These are phyloP conservation scores for Neocrepidodera transversa DNA, from an alignment of 2,888 invertebrate species.

Conservation along the genomic window DNA sequence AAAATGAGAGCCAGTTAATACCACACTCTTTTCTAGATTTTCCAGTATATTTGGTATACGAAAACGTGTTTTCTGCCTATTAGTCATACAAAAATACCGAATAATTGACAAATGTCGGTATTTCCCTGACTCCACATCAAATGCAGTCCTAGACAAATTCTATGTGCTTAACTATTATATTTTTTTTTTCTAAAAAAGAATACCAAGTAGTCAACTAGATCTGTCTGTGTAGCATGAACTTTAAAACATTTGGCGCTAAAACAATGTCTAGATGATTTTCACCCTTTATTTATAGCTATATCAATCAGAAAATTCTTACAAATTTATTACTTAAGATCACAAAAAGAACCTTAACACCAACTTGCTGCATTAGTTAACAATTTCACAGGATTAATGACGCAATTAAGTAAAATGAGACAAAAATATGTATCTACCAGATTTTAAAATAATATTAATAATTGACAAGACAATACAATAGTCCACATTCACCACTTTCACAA, in stretches of 20 bases:
- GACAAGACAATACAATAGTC: no score
- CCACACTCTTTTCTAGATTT: constrained; percentile 44
- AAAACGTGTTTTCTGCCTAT: constrained; percentile 38
- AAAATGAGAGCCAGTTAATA: constrained; percentile 56
- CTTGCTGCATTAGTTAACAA: no score
- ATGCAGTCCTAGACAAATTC: constrained; percentile 60
- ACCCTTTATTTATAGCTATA: background rate
- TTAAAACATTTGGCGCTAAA: constrained; percentile 5
- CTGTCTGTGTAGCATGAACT: constrained; percentile 42
- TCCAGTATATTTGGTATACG: constrained; percentile 35
- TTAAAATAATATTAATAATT: no score
- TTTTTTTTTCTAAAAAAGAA: constrained; percentile 52
- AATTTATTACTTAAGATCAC: no score
- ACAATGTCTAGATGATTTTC: constrained; percentile 14
- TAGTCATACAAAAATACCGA: constrained; percentile 40
- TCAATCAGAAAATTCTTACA: no score
- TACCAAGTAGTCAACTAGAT: constrained; percentile 45
- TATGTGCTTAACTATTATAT: constrained; percentile 58
- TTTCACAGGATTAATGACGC: no score
- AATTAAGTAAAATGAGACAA: no score
- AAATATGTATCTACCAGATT: no score
- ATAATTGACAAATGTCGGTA: constrained; percentile 56
- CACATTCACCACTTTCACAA: no score
- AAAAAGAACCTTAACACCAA: no score
- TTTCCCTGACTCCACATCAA: constrained; percentile 55